A percentile compares a stretch with the other conserved stretches of the same genome.
Conservation (phyloP, 2,888 invertebrate species). For the Cordilura impudica region DNA sequence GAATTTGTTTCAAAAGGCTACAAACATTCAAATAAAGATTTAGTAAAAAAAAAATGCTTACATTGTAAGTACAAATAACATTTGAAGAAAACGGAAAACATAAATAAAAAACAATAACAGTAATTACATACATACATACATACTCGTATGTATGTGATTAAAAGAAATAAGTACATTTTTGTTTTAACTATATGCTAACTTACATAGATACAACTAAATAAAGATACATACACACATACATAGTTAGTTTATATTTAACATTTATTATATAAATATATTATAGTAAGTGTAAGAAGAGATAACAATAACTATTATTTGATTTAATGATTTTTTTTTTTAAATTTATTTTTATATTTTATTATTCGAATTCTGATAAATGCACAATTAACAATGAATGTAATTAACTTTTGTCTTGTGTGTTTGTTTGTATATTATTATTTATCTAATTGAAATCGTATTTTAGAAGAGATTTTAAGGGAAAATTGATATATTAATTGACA, state of each 20-base stretch:
- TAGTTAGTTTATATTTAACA: neutral
- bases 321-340: neutral
- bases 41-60: slow-evolving; percentile 49
- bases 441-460: slow-evolving; percentile 22
- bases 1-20: slow-evolving; percentile 16
- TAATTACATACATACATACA: neutral
- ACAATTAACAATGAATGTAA: slow-evolving; percentile 52
- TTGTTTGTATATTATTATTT: no score
- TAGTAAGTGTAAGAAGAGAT: neutral
- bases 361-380: slow-evolving; percentile 35
- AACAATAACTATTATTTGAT: neutral
- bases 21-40: slow-evolving; percentile 22
- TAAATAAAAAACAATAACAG: neutral
- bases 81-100: slow-evolving; percentile 31
- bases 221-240: slow-evolving; percentile 20
- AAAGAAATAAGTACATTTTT: slow-evolving; percentile 49
- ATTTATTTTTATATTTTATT: neutral
- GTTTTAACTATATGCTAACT: slow-evolving; percentile 13
- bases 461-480: neutral
- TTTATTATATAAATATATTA: neutral
- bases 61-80: slow-evolving; percentile 59
- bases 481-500: slow-evolving; percentile 56
- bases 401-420: slow-evolving; percentile 45
- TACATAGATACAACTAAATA: slow-evolving; percentile 32
- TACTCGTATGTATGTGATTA: neutral